These are phyloP conservation scores for Crepidodera aurea DNA, from an alignment of 2,888 invertebrate genomes.

Conservation along the genomic window DNA sequence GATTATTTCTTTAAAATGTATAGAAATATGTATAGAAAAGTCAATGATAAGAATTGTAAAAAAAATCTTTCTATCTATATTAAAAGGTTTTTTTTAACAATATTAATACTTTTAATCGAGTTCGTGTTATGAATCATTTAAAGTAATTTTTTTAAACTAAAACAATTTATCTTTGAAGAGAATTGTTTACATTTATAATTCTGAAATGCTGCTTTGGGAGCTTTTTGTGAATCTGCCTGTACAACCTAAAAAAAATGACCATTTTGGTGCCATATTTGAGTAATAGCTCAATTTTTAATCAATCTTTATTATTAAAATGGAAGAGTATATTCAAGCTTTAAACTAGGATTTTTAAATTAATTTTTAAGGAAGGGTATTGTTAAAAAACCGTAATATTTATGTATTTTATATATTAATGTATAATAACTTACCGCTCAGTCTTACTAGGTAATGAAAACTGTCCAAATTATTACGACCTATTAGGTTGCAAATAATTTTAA, in stretches of 20 bases:
- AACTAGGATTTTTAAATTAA: conserved; percentile 57
- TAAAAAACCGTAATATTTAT: conserved; percentile 53
- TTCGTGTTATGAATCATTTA: no score
- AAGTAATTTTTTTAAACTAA: no score
- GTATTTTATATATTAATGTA: conserved; percentile 60
- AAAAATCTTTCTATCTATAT: no score
- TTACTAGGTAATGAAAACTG: conserved; percentile 15
- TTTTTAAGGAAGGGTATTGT: conserved; percentile 50
- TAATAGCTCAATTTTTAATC: conserved; percentile 63
- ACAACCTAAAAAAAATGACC: conserved; percentile 56
- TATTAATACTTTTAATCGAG: no score
- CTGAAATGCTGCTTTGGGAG: background rate
- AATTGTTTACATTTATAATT: no score
- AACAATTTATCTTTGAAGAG: no score
- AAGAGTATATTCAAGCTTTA: conserved; percentile 59
- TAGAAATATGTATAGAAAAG: no score
- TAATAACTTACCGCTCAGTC: conserved; percentile 49
- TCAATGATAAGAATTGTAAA: no score
- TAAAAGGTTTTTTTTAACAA: no score
- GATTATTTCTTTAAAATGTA: no score
- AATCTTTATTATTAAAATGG: conserved; percentile 52
- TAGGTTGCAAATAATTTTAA: no score
- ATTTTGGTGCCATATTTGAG: conserved; percentile 63
- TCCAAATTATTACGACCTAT: background rate
- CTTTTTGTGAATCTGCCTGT: background rate